Conservation (phyloP, 2,113 vertebrate genomes). For the Neotragus moschatus region DNA sequence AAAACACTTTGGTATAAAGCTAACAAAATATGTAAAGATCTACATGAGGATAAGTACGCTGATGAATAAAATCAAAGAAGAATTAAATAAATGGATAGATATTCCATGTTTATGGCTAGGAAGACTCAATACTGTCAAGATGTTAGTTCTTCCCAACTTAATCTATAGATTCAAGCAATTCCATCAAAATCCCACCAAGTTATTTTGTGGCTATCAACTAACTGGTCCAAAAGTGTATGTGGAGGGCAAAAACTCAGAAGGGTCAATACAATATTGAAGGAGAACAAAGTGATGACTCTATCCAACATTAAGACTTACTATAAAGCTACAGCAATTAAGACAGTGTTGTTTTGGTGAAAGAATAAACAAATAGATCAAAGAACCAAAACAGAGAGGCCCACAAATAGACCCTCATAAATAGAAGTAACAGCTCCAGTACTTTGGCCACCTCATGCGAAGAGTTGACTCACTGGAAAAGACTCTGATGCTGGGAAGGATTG, state of each 20-base stretch:
- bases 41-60: not conserved
- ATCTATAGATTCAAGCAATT: not conserved
- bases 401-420: not conserved
- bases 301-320: not conserved
- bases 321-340: not conserved
- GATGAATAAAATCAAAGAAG: not conserved
- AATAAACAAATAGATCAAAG: not conserved
- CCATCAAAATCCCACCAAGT: not conserved
- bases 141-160: not conserved
- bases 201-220: not conserved
- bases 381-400: not conserved
- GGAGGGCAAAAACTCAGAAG: not conserved
- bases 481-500: too few relatives aligned
- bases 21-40: slow-evolving; percentile 1
- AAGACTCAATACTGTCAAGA: not conserved
- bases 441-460: too few relatives aligned
- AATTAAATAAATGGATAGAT: not conserved
- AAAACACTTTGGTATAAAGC: not conserved
- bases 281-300: not conserved
- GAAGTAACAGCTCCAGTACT: too few relatives aligned
- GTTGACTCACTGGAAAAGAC: too few relatives aligned
- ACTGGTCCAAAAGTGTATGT: not conserved
- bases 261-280: not conserved
- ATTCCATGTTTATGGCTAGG: not conserved
- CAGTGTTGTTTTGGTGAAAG: not conserved